phyloP scores from a whole-genome alignment of 2,888 invertebrate genomes.

The Andrena hattorfiana region DNA sequence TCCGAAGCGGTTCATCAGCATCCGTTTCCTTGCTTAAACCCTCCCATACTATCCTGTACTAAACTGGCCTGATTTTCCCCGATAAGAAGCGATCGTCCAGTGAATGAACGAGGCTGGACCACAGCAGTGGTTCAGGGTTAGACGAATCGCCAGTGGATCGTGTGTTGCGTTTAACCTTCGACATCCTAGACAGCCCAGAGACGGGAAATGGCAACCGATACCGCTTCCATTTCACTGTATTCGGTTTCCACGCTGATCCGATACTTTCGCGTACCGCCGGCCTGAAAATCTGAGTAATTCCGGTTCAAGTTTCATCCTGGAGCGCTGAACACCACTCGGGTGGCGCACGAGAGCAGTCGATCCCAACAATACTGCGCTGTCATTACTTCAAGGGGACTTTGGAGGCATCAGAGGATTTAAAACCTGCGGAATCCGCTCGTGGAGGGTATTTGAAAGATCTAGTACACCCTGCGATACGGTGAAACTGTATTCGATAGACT shows the following conservation, averaged over 20 bases:
- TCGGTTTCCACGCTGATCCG: neutral
- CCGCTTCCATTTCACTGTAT: neutral
- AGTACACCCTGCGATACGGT: too few relatives aligned
- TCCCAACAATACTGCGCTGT: too few relatives aligned
- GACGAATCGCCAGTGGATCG: slow-evolving; percentile 24
- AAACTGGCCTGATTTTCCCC: neutral
- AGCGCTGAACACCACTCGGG: too few relatives aligned
- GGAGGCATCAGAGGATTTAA: too few relatives aligned
- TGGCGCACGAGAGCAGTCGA: too few relatives aligned
- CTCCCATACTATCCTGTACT: neutral
- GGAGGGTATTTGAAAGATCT: too few relatives aligned
- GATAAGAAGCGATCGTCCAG: slow-evolving; percentile 11
- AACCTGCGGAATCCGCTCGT: too few relatives aligned
- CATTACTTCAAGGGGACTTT: too few relatives aligned
- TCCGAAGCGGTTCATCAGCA: neutral
- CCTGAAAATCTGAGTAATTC: too few relatives aligned
- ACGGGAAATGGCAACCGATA: slow-evolving; percentile 1
- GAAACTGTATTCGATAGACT: too few relatives aligned
- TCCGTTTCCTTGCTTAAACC: slow-evolving; percentile 2
- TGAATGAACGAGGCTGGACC: slow-evolving; percentile 10
- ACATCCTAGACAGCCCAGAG: neutral
- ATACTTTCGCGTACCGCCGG: neutral
- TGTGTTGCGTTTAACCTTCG: slow-evolving; percentile 25
- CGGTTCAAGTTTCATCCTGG: too few relatives aligned
- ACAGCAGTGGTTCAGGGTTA: slow-evolving; percentile 19